Base-by-base conservation (phyloP, 2,113 vertebrate genomes). In the Nerophis ophidion region DNA sequence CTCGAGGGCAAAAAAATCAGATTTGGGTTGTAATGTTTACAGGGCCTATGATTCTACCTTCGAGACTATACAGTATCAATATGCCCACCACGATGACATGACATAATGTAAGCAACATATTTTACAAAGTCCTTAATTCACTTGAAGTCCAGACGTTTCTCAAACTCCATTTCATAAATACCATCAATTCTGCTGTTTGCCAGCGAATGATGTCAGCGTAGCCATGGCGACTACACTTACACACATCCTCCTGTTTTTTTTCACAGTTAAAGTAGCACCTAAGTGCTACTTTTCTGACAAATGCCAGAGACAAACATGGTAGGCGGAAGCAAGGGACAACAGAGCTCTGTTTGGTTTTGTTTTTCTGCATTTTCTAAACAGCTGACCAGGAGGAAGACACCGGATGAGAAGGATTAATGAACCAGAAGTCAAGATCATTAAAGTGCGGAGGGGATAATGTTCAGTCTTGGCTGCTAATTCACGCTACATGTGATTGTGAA, bases 201-300 rank as follows among this genome's bases (percentile, higher is more conserved):
- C 74, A 85, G 88, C 85, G 4, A 78, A 86, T 91, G 87, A 94
- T 91, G 92, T 95, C 92, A 94, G 67, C 71, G 87, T 95, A 88
- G 89, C 90, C 91, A 93, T 93, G 90, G 91, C 89, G 93, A 96
- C 94, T 76, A 89, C 89, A 91, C 86, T 89, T 89, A 89, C 88
- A 91, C 90, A 88, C 88, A 89, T 3, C 63, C 36, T 58, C 81
- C 65, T 88, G 82, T 65, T 66, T 72, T 72, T 73, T 70, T 76
- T 59, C 85, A 86, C 84, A 81, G 82, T 88, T 81, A 86, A 85
- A 89, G 81, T 82, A 74, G 87, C 88, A 89, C 89, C 91, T 84
- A 81, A 87, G 84, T 74, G 76, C 71, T 75, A 71, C 82, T 88
- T 85, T 74, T 68, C 75, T 72, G 76, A 77, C 72, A 87, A 84